Evolutionary conservation across 2,888 invertebrate genomes (phyloP).

Genomic region (Amblyteles armatorius): DNA sequence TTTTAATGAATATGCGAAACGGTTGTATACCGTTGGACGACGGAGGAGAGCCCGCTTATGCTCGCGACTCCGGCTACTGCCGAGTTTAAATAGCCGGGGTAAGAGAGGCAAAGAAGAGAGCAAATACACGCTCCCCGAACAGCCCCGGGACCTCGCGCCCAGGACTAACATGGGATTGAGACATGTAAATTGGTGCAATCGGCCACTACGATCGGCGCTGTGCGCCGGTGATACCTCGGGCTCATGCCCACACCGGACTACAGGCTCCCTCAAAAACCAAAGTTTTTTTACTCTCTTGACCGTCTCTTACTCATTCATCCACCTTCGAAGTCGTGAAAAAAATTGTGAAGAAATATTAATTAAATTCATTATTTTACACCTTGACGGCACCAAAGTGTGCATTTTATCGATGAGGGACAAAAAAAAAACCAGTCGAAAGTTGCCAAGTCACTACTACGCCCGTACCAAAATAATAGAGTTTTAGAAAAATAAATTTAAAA

Average conservation of each 20-base stretch:
- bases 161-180: constrained; percentile 81
- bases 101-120: constrained; percentile 11
- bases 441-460: too few relatives aligned
- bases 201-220: constrained; percentile 79
- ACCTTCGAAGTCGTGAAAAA: neutral
- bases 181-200: constrained; percentile 84
- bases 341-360: neutral
- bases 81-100: constrained; percentile 34
- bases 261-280: constrained; percentile 73
- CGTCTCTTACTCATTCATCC: neutral
- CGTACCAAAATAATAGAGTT: neutral
- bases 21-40: constrained; percentile 41
- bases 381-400: neutral
- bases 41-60: constrained; percentile 10
- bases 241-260: constrained; percentile 72
- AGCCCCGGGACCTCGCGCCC: constrained; percentile 73
- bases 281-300: neutral
- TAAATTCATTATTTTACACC: neutral
- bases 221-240: constrained; percentile 74
- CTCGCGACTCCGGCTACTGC: neutral
- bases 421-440: neutral
- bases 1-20: constrained; percentile 79
- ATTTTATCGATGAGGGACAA: neutral
- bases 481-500: neutral
- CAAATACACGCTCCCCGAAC: constrained; percentile 61